These are phyloP conservation scores for Margaritifera margaritifera DNA, from an alignment of 2,888 invertebrate species.

Conservation along the genomic window DNA sequence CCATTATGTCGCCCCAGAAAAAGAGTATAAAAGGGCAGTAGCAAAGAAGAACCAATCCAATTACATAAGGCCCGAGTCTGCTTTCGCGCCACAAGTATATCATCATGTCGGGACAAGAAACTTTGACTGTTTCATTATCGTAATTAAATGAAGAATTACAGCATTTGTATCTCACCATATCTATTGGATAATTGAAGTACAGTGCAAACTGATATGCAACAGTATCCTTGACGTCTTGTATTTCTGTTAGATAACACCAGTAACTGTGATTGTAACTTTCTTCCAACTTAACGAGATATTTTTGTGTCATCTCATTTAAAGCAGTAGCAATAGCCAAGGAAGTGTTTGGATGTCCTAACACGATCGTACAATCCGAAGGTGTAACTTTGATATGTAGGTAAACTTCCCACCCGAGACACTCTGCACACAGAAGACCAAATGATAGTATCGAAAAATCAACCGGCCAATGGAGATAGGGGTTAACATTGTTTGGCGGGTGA, in stretches of 20 bases:
- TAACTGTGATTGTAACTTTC: constrained; percentile 2
- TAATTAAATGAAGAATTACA: not conserved
- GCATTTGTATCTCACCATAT: constrained; percentile 24
- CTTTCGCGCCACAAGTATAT: not conserved
- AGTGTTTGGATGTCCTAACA: constrained; percentile 12
- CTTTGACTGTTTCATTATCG: too few relatives aligned
- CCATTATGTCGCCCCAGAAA: not conserved
- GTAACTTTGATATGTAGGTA: constrained; percentile 12
- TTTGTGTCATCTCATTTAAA: constrained; percentile 13
- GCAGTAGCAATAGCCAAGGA: constrained; percentile 10
- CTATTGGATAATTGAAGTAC: constrained; percentile 20
- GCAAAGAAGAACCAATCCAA: constrained; percentile 18
- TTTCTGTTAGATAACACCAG: constrained; percentile 20
- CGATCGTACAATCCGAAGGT: constrained; percentile 12
- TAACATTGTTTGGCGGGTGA: constrained; percentile 11
- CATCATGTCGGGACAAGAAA: too few relatives aligned
- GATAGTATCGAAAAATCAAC: constrained; percentile 26
- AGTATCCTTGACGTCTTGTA: constrained; percentile 17
- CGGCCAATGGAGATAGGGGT: constrained; percentile 27
- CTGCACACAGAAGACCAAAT: constrained; percentile 21
- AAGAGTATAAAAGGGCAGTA: constrained; percentile 24
- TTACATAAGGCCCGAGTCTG: constrained; percentile 17
- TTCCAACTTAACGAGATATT: constrained; percentile 9
- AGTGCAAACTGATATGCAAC: constrained; percentile 18
- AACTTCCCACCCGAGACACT: constrained; percentile 4